Conservation (phyloP, 2,113 vertebrate genomes). For the Pituophis catenifer region DNA sequence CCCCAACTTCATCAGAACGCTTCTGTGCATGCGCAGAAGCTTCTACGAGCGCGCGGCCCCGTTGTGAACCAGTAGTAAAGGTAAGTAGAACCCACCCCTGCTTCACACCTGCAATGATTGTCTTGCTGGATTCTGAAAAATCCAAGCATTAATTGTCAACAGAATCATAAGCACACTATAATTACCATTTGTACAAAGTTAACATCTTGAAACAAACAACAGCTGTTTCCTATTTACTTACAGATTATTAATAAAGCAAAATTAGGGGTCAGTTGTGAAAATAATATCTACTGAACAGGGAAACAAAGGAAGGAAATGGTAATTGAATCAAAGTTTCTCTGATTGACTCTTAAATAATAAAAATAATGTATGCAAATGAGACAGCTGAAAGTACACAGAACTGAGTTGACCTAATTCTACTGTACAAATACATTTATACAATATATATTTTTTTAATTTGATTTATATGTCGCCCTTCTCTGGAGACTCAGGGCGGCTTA, state of each 20-base stretch:
- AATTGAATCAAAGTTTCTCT: slow-evolving; percentile 55
- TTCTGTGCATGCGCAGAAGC: too few relatives aligned
- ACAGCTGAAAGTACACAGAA: slow-evolving; percentile 56
- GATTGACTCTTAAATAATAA: slow-evolving; percentile 60
- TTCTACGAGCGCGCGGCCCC: too few relatives aligned
- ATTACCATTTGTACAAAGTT: slow-evolving; percentile 45
- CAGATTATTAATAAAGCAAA: slow-evolving; percentile 49
- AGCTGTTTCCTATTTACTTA: slow-evolving; percentile 47
- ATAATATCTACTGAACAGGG: slow-evolving; percentile 40
- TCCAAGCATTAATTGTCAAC: slow-evolving; percentile 35
- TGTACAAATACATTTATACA: slow-evolving; percentile 29
- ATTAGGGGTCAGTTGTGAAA: slow-evolving; percentile 50
- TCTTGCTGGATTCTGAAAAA: slow-evolving; percentile 37
- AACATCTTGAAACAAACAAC: slow-evolving; percentile 52
- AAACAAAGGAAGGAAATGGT: slow-evolving; percentile 54
- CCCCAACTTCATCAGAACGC: too few relatives aligned
- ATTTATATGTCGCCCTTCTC: too few relatives aligned
- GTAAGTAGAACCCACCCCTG: too few relatives aligned
- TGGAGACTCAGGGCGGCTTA: too few relatives aligned
- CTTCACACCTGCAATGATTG: slow-evolving; percentile 26
- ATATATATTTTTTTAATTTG: neutral
- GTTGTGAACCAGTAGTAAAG: too few relatives aligned
- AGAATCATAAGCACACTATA: slow-evolving; percentile 21
- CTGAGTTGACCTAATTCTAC: slow-evolving; percentile 54
- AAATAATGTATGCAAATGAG: slow-evolving; percentile 68